Conservation (phyloP, 2,888 invertebrate species). For the Habrosyne pyritoides region DNA sequence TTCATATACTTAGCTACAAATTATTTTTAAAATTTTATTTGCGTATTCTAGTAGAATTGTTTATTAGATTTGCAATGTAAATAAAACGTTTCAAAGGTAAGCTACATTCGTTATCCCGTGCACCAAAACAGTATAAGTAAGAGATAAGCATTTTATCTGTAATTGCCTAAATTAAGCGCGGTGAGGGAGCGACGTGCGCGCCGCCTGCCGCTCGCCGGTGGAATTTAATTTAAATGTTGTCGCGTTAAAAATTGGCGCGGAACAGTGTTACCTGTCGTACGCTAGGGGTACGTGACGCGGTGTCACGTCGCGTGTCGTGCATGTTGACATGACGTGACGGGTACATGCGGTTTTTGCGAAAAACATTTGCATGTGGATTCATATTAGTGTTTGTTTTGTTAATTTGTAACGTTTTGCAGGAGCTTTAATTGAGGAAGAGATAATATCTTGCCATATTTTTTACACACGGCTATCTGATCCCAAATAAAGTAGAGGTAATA, state of each 20-base stretch:
- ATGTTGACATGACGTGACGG: slow-evolving; percentile 25
- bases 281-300: slow-evolving; percentile 20
- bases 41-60: background rate
- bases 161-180: slow-evolving; percentile 72
- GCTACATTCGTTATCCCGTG: slow-evolving; percentile 8
- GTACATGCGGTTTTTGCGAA: slow-evolving; percentile 17
- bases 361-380: background rate
- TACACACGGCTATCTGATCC: too few species aligned
- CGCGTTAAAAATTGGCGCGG: slow-evolving; percentile 70
- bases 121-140: slow-evolving; percentile 48
- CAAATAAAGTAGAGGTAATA: too few species aligned
- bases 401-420: background rate
- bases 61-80: background rate
- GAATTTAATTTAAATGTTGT: slow-evolving; percentile 79
- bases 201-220: slow-evolving; percentile 25
- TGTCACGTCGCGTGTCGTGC: slow-evolving; percentile 20
- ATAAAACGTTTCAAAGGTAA: background rate
- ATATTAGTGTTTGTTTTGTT: background rate
- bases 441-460: too few species aligned
- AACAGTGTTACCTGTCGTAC: slow-evolving; percentile 70
- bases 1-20: background rate
- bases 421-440: background rate
- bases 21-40: too few species aligned
- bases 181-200: slow-evolving; percentile 30
- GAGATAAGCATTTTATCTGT: slow-evolving; percentile 66